Evolutionary conservation across 2,113 vertebrate species (phyloP).

Genomic region (Hydrolagus affinis): DNA sequence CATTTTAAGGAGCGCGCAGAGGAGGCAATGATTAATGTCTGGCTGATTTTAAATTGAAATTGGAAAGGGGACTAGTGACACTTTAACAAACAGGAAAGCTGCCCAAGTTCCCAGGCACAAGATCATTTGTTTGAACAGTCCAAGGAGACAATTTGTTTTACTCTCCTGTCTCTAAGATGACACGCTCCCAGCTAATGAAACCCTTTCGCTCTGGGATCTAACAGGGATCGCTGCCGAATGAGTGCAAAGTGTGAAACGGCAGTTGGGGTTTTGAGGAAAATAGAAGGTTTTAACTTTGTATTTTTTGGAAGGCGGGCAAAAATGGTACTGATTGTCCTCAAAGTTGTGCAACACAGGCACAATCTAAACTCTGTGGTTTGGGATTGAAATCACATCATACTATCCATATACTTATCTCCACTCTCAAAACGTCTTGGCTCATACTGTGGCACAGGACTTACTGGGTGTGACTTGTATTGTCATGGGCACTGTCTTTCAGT

Average conservation of each 20-base stretch:
- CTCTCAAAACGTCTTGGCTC: too few species aligned
- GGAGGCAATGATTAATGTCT: neutral
- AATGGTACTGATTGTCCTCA: slow-evolving; percentile 7
- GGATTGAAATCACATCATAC: neutral
- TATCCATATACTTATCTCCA: neutral
- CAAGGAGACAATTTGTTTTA: neutral
- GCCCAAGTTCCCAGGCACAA: neutral
- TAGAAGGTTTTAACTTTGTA: neutral
- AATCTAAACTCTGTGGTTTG: neutral
- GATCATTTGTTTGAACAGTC: neutral
- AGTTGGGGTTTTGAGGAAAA: neutral
- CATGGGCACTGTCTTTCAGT: too few species aligned
- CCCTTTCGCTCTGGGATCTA: neutral
- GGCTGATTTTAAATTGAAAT: neutral
- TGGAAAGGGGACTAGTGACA: neutral
- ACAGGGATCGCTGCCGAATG: neutral
- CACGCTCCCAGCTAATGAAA: neutral
- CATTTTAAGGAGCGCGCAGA: neutral
- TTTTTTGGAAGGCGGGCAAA: slow-evolving; percentile 15
- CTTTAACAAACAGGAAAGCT: neutral
- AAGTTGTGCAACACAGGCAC: neutral
- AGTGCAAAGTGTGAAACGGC: neutral
- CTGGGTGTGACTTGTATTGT: too few species aligned
- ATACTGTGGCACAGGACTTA: too few species aligned
- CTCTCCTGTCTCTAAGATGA: too few species aligned